Evolutionary conservation across 1,140 invertebrate genomes (phyloP), one percentile per base, ranked within the genome.

Genomic region (Dendroctonus valens): DNA sequence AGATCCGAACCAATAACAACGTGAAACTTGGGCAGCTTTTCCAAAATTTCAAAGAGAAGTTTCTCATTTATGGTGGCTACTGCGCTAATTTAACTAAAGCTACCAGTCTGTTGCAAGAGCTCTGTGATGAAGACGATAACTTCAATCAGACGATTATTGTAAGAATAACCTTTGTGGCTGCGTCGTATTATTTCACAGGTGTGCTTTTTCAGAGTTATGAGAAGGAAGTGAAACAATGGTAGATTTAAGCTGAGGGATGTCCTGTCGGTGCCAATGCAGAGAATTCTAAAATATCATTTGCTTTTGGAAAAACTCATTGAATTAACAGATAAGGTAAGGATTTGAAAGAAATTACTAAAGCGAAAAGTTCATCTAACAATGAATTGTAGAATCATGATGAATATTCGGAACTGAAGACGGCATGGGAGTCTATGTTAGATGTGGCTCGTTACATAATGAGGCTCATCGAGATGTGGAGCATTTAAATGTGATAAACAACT

Each of bases 381-480:
- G 48, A 26, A 11, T 73, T 77, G 39, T 69, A 89, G 87, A 84
- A 83, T 71, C 87, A 89, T 70, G 92, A 95, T 62, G 95, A 98
- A 73, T 90, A 89, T 74, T 83, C 87, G 9, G 88, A 89, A 11
- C 78, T 98, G 58, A 87, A 91, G 71, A 86, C 89, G 74, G 95
- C 96, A n/a, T 88, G 94, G 72, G 94, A 98, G 79, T 91, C 91
- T 38, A 99, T 99, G 96, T 86, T 95, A 64, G 96, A 99, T 80
- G 88, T 99, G 39, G 94, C 96, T 9, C 88, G 95, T 73, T 99
- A 95, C 80, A 97, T 97, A 66, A 99, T 79, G 97, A 99, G 84
- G 94, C 97, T n/a, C 98, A 97, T 75, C 81, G 96, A 52, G 96
- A 99, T 81, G 94, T 91, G 57, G 96, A 98, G 77, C 92, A 93